Evolutionary conservation across 2,888 invertebrate genomes (phyloP), one percentile per base, ranked within the genome.

Genomic region (Phlogophora meticulosa): DNA sequence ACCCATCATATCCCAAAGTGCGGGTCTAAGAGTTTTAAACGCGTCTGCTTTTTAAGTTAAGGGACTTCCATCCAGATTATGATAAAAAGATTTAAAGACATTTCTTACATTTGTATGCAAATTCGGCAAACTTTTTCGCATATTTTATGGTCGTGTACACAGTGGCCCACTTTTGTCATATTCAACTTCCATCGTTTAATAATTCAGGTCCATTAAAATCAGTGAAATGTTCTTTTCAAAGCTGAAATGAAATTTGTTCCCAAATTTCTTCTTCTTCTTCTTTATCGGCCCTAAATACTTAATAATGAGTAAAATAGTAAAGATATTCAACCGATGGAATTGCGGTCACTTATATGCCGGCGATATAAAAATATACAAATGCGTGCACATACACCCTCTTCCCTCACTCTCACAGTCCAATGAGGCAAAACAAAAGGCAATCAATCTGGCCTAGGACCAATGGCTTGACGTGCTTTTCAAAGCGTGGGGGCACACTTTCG

Each of bases 61-160:
- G 57, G 36, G 56, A 57, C 55, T 57, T 56, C 45, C 62, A 45
- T 49, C 46, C 60, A 73, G 58, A 65, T 69, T 68, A 66, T 75
- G 45, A 64, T 68, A 64, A 75, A 69, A 65, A 64, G 67, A 64
- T 75, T 53, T 49, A 71, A 63, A 78, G 65, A 70, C 62, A 63
- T n/a, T 66, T 59, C 67, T 67, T 56, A 65, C 65, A 63, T 73
- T 78, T 69, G 59, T 64, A 78, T 78, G 78, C 66, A 76, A 76
- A 76, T 78, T 43, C 10, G 11, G 7, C 2, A 73, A 75, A 66
- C 61, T 75, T 66, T 55, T 62, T 43, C 42, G 45, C 32, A 46
- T 66, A 73, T 53, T 72, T 58, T 55, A 55, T n/a, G 17, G 7
- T 17, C 3, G 10, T 45, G 45, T 66, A 58, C n/a, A 66, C 49